Conservation (phyloP, 2,888 invertebrate genomes). For the Sisyra terminalis region DNA sequence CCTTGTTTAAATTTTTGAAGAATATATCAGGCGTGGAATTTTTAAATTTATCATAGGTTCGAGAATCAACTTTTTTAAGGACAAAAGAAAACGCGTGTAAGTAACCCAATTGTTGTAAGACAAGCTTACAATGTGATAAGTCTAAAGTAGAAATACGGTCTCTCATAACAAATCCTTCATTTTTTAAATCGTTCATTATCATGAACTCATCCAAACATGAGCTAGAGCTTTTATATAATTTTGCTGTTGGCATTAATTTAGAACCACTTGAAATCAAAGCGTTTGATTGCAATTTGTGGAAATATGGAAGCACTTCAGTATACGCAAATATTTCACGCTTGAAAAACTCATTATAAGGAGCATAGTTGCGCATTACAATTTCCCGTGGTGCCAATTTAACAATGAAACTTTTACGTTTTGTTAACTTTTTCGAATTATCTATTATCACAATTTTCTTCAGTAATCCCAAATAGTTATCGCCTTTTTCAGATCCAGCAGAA, state of each 20-base stretch:
- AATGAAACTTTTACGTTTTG: constrained; percentile 5
- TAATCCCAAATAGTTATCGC: constrained; percentile 19
- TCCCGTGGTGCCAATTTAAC: constrained; percentile 5
- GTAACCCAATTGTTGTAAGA: constrained; percentile 1
- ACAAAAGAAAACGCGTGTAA: constrained; percentile 3
- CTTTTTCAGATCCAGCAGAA: constrained; percentile 14
- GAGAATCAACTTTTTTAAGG: constrained; percentile 1
- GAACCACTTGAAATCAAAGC: constrained; percentile 4
- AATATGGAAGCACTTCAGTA: constrained; percentile 10
- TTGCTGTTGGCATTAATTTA: background rate
- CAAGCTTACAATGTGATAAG: constrained; percentile 5
- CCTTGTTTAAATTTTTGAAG: background rate
- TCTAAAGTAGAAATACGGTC: background rate
- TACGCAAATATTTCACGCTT: constrained; percentile 8
- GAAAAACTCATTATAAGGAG: background rate
- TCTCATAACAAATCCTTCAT: constrained; percentile 1
- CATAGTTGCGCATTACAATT: constrained; percentile 1
- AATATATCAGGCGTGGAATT: background rate
- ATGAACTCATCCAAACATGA: constrained; percentile 1
- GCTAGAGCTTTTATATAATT: background rate
- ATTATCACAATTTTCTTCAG: constrained; percentile 12
- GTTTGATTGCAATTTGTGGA: constrained; percentile 10
- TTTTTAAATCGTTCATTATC: constrained; percentile 4
- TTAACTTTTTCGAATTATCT: constrained; percentile 7
- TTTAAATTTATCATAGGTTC: background rate